Base-by-base conservation (phyloP, 1,140 invertebrate species). In the Maniola jurtina region DNA sequence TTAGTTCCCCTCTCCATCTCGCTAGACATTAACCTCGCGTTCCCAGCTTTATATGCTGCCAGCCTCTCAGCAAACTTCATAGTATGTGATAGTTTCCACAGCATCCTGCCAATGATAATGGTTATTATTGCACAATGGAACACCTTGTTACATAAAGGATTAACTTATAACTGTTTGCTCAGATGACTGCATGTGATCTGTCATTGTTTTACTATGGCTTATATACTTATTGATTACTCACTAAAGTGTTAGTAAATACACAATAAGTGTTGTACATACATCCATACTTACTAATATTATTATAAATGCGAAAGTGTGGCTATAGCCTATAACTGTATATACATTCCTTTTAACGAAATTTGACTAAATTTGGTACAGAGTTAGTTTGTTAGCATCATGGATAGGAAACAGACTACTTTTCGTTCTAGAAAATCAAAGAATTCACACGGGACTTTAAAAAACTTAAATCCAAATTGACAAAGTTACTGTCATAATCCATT, bases 61-160 rank as follows among this genome's bases (percentile, higher is more conserved):
- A 54, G 16, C 42, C 70, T 68, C 11, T 68, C 66, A 0, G 60
- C 61, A 10, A 73, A 47, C 50, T 64, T 74, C 64, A 69, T 47
- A 33, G 71, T 68, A 61, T 64, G 42, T 73, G 77, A 71, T n/a
- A 73, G 7, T 64, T 67, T 75, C 25, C 69, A 59, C 55, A 78
- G 68, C 80, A 85, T 85, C 36, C 75, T 84, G 64, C 6, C n/a
- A 64, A 67, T 68, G 50, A 70, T 70, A 72, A 47, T 33, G 59
- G 34, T 54, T 2, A 50, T 57, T 70, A 54, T 69, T 69, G 36
- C 61, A 72, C 57, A 64, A 66, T 42, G 33, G 9, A 58, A 47
- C 9, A 10, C 13, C 15, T 40, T 13, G 14, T 67, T 56, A 45
- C 50, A 33, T 45, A 15, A n/a, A 40, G 34, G 25, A 54, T n/a